Conservation (phyloP, 2,888 invertebrate species). For the Amphimallon solstitiale region DNA sequence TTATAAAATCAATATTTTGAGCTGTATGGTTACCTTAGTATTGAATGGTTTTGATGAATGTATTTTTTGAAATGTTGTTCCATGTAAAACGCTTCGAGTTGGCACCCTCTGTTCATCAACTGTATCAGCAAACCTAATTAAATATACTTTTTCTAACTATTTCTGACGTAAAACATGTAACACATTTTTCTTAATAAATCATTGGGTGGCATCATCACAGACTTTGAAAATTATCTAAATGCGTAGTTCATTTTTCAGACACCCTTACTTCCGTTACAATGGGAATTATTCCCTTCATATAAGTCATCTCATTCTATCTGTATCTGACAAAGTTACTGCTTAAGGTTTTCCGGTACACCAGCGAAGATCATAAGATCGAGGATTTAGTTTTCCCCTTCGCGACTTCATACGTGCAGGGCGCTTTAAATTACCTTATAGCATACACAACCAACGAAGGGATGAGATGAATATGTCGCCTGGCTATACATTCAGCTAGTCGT, state of each 20-base stretch:
- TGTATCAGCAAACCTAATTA: too few relatives aligned
- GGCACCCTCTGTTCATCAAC: too few relatives aligned
- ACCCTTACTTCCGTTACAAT: constrained; percentile 10
- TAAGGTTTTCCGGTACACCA: constrained; percentile 14
- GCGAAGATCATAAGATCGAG: constrained; percentile 3
- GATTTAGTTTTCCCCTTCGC: constrained; percentile 21
- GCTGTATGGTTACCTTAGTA: too few relatives aligned
- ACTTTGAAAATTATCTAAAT: constrained; percentile 1
- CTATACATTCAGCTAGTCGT: constrained; percentile 1
- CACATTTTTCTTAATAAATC: neutral
- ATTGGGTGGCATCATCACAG: neutral
- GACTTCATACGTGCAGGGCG: constrained; percentile 19
- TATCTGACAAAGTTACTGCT: constrained; percentile 12
- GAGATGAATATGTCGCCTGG: constrained; percentile 11
- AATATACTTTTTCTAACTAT: too few relatives aligned
- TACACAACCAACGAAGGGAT: neutral
- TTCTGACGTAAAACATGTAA: too few relatives aligned
- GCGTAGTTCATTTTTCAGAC: constrained; percentile 1
- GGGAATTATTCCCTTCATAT: constrained; percentile 7
- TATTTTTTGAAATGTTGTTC: too few relatives aligned
- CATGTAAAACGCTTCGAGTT: too few relatives aligned
- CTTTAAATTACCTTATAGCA: constrained; percentile 23
- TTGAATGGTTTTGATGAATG: too few relatives aligned
- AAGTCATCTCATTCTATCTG: constrained; percentile 17
- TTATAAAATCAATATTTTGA: too few relatives aligned